Percentiles rank a stretch among this genome's conserved stretches.
phyloP scores from a whole-genome alignment of 2,888 invertebrate genomes.

The Cantharis rufa region DNA sequence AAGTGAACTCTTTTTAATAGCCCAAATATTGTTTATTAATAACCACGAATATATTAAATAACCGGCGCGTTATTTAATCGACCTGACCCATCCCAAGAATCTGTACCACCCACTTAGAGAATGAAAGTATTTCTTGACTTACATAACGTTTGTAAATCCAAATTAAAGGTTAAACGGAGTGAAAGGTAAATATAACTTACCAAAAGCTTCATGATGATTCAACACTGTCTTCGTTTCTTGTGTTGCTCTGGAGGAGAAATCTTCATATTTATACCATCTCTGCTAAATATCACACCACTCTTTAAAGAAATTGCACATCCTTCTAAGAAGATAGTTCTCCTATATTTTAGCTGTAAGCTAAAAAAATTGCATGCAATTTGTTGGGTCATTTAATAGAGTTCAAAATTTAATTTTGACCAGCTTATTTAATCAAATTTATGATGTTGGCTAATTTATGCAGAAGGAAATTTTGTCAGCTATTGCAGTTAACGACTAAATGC shows the following conservation, averaged over 20 bases:
- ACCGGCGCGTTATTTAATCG: background rate
- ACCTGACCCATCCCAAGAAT: constrained; percentile 10
- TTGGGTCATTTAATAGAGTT: constrained; percentile 8
- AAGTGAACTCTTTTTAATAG: background rate
- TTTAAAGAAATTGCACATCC: constrained; percentile 22
- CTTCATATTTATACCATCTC: constrained; percentile 40
- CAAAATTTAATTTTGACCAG: background rate
- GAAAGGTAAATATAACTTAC: constrained; percentile 33
- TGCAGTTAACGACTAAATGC: background rate
- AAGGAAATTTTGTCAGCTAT: background rate
- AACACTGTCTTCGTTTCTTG: constrained; percentile 27
- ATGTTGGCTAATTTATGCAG: background rate
- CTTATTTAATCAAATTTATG: background rate
- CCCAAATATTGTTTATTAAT: background rate
- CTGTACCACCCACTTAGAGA: constrained; percentile 11
- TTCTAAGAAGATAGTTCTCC: constrained; percentile 10
- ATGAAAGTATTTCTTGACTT: constrained; percentile 29
- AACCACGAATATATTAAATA: background rate
- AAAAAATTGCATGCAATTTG: constrained; percentile 5
- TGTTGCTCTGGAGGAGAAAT: constrained; percentile 39
- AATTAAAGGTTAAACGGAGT: constrained; percentile 20
- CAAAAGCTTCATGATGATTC: constrained; percentile 39
- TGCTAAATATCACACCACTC: constrained; percentile 29
- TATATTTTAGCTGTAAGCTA: constrained; percentile 4
- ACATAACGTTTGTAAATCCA: constrained; percentile 32